These are phyloP conservation scores for Coluber constrictor DNA, from an alignment of 2,797 vertebrate species.

Conservation along the genomic window DNA sequence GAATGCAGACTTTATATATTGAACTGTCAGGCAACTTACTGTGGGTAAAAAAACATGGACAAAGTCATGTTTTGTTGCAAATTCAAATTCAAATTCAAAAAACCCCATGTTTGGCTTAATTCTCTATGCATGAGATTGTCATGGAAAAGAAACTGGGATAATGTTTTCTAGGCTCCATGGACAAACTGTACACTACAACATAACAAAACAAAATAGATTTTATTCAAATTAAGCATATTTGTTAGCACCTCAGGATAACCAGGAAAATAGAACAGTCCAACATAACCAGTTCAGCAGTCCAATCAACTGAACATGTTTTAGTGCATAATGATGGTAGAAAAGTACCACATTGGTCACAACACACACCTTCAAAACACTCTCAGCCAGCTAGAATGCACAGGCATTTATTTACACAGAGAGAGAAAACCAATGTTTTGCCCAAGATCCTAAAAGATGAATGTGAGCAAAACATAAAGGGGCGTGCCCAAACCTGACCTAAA, in stretches of 20 bases:
- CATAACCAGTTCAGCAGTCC: slow-evolving; percentile 61
- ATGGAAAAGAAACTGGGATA: neutral
- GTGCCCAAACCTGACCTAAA: slow-evolving; percentile 27
- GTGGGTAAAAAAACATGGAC: neutral
- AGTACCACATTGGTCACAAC: slow-evolving; percentile 50
- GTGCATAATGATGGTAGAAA: slow-evolving; percentile 63
- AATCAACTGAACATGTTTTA: slow-evolving; percentile 62
- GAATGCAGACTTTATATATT: neutral
- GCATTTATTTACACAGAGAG: neutral
- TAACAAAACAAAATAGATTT: slow-evolving; percentile 71
- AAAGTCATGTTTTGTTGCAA: neutral
- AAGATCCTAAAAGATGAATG: slow-evolving; percentile 30
- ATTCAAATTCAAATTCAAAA: neutral
- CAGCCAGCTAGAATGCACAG: slow-evolving; percentile 40
- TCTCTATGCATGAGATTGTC: neutral
- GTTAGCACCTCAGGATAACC: slow-evolving; percentile 71
- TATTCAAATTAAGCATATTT: slow-evolving; percentile 70
- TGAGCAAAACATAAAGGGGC: slow-evolving; percentile 30
- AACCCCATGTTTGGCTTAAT: neutral
- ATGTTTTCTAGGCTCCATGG: too few species aligned
- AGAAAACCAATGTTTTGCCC: slow-evolving; percentile 48
- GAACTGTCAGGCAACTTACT: neutral
- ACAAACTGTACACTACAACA: neutral
- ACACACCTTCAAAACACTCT: slow-evolving; percentile 29
- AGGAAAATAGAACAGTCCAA: slow-evolving; percentile 61